These are phyloP conservation scores for Chiroxiphia lanceolata DNA, from an alignment of 2,797 vertebrate species.

Conservation along the genomic window DNA sequence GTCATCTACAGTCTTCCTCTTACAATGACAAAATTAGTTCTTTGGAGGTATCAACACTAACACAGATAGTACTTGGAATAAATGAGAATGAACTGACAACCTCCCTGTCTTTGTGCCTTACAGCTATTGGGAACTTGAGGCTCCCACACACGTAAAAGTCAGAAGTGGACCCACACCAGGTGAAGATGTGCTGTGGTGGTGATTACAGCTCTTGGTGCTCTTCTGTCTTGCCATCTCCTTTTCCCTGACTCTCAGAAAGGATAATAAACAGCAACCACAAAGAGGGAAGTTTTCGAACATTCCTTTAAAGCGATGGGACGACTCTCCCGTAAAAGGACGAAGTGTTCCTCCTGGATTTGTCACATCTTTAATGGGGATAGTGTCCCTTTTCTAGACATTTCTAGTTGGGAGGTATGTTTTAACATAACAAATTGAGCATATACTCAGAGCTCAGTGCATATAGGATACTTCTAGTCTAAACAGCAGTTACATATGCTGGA, in stretches of 20 bases:
- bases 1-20: neutral
- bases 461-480: neutral
- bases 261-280: neutral
- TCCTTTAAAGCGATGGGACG: neutral
- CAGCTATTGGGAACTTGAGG: neutral
- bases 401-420: neutral
- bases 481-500: neutral
- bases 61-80: neutral
- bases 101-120: neutral
- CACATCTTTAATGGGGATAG: neutral
- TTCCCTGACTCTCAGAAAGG: neutral
- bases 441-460: neutral
- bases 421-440: neutral
- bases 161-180: neutral
- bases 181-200: neutral
- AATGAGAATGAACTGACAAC: neutral
- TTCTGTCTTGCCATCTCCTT: neutral
- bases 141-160: neutral
- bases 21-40: neutral
- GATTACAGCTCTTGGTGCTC: neutral
- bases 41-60: neutral
- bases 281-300: neutral
- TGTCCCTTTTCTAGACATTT: neutral
- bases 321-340: accelerated
- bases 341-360: neutral